phyloP scores from a whole-genome alignment of 2,113 vertebrate genomes.

The Scytalopus superciliaris region DNA sequence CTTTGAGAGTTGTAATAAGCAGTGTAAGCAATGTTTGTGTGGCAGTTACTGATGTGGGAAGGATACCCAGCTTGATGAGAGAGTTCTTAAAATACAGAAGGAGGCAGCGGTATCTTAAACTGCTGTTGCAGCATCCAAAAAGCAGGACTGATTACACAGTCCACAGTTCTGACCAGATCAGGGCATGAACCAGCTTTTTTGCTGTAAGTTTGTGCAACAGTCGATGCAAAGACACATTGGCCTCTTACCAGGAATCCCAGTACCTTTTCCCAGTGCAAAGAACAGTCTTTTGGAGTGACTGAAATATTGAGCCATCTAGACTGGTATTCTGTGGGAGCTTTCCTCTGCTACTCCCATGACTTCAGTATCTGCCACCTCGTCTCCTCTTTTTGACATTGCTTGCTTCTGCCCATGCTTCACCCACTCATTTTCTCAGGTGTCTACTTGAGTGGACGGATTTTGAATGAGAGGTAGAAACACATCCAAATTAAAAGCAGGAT shows the following conservation, averaged over 20 bases:
- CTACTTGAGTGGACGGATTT: not conserved
- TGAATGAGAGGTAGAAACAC: not conserved
- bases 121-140: not conserved
- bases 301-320: not conserved
- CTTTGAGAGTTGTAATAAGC: slow-evolving; percentile 12
- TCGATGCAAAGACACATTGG: not conserved
- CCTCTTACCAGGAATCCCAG: not conserved
- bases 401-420: not conserved
- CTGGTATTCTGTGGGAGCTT: not conserved
- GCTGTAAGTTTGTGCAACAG: not conserved
- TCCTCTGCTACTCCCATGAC: not conserved
- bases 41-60: slow-evolving; percentile 54
- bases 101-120: slow-evolving; percentile 10
- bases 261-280: not conserved
- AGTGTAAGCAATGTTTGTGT: slow-evolving; percentile 4
- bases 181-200: not conserved
- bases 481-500: not conserved
- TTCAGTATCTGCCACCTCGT: not conserved
- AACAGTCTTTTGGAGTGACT: not conserved
- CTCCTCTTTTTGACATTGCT: not conserved
- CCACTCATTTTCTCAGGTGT: not conserved
- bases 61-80: slow-evolving; percentile 33
- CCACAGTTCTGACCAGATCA: not conserved
- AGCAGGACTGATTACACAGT: slow-evolving; percentile 44
- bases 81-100: not conserved